Evolutionary conservation across 2,797 vertebrate species (phyloP).

Genomic region (Sebastiscus tertius): DNA sequence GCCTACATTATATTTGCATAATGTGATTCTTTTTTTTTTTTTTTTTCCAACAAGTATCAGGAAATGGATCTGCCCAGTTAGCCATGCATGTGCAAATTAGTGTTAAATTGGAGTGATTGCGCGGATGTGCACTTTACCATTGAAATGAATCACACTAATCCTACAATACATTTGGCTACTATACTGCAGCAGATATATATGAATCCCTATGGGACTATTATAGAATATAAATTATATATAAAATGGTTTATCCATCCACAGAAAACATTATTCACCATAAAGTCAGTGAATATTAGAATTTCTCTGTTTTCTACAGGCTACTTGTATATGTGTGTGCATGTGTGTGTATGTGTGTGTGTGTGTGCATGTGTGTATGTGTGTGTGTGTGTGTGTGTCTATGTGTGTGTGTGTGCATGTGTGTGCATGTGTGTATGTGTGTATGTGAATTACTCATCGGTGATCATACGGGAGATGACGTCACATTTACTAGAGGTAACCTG

Average conservation of each 20-base stretch:
- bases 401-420: background rate
- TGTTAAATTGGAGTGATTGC: conserved; percentile 54
- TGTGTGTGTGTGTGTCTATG: background rate
- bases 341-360: background rate
- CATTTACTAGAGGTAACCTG: conserved; percentile 23
- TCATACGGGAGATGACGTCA: conserved; percentile 69
- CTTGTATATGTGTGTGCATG: background rate
- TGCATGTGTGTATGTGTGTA: background rate
- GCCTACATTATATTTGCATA: conserved; percentile 60
- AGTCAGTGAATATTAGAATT: background rate
- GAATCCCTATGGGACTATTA: background rate
- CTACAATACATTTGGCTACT: background rate
- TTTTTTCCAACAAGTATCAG: conserved; percentile 44
- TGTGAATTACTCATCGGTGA: conserved; percentile 41
- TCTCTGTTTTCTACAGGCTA: background rate
- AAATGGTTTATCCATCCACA: background rate
- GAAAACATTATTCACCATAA: background rate
- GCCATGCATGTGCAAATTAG: conserved; percentile 52
- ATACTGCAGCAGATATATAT: conserved; percentile 10
- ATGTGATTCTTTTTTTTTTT: conserved; percentile 38
- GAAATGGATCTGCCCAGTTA: conserved; percentile 67
- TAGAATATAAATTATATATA: background rate
- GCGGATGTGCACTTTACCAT: conserved; percentile 14
- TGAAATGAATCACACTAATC: conserved; percentile 39
- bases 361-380: background rate